Conservation (phyloP, 1,140 invertebrate species). For the Drosophila virilis region DNA sequence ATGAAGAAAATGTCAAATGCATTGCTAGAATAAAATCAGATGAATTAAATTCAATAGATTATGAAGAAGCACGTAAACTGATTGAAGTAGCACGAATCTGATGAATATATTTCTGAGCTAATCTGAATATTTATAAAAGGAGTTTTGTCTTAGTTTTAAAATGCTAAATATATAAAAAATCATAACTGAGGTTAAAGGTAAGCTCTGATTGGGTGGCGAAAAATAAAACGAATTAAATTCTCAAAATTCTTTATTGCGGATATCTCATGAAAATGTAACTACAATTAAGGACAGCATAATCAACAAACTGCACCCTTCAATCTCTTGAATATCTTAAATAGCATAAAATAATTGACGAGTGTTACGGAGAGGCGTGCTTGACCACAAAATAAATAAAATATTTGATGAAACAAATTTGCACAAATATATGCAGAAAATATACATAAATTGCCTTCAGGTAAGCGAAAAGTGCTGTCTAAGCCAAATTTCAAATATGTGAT, state of each 20-base stretch:
- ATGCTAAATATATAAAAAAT: too few species aligned
- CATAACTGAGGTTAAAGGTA: too few species aligned
- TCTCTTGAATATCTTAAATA: conserved; percentile 32
- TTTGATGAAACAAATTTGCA: conserved; percentile 15
- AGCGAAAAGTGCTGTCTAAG: conserved; percentile 13
- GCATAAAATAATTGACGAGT: conserved; percentile 27
- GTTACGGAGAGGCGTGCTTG: conserved; percentile 5
- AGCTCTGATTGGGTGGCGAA: neutral
- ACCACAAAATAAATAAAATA: conserved; percentile 43
- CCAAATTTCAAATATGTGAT: conserved; percentile 40
- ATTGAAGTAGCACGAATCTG: too few species aligned
- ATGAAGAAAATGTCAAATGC: too few species aligned
- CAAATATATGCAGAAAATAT: conserved; percentile 31
- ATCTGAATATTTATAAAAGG: too few species aligned
- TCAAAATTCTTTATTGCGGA: too few species aligned
- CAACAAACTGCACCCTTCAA: conserved; percentile 6
- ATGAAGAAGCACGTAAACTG: too few species aligned
- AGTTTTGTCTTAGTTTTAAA: too few species aligned
- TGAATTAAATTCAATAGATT: too few species aligned
- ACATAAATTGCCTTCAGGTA: conserved; percentile 35
- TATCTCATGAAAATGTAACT: neutral
- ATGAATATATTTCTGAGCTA: too few species aligned
- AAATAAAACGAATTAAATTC: neutral
- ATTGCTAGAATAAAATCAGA: too few species aligned
- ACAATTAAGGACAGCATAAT: neutral